These are phyloP conservation scores for Silurus meridionalis DNA, from an alignment of 2,113 vertebrate genomes.

Conservation along the genomic window DNA sequence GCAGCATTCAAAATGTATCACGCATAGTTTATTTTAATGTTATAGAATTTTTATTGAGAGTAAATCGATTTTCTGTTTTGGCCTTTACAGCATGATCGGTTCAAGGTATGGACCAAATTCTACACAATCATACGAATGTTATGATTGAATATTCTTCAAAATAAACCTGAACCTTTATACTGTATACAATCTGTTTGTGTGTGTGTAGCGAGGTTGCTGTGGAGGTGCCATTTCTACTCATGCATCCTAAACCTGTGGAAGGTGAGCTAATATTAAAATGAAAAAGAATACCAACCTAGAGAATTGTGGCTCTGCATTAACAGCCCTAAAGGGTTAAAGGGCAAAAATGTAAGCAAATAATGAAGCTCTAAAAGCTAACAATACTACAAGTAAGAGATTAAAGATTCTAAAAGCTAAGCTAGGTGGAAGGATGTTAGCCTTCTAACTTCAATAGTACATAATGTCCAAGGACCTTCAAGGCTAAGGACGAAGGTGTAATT, in stretches of 20 bases:
- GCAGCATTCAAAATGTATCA: neutral
- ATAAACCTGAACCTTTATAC: neutral
- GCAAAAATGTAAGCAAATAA: too few relatives aligned
- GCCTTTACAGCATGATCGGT: constrained; percentile 46
- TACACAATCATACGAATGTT: neutral
- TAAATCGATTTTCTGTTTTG: neutral
- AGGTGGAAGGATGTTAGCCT: too few relatives aligned
- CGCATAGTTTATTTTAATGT: neutral
- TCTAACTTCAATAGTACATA: too few relatives aligned
- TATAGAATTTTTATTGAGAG: neutral
- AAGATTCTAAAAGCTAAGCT: too few relatives aligned
- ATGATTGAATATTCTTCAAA: neutral
- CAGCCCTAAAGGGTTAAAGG: too few relatives aligned
- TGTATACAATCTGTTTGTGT: neutral
- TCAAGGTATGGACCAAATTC: constrained; percentile 41
- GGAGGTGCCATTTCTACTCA: constrained; percentile 88
- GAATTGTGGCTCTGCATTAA: too few relatives aligned
- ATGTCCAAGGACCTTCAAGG: too few relatives aligned
- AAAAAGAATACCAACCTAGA: too few relatives aligned
- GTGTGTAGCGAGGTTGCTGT: constrained; percentile 82
- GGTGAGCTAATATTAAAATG: constrained; percentile 48
- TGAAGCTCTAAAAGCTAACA: too few relatives aligned
- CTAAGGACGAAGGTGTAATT: too few relatives aligned
- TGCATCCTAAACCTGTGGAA: constrained; percentile 83
- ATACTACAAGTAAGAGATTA: too few relatives aligned